These are phyloP conservation scores for Squalus acanthias DNA, from an alignment of 2,797 vertebrate genomes.

Conservation along the genomic window DNA sequence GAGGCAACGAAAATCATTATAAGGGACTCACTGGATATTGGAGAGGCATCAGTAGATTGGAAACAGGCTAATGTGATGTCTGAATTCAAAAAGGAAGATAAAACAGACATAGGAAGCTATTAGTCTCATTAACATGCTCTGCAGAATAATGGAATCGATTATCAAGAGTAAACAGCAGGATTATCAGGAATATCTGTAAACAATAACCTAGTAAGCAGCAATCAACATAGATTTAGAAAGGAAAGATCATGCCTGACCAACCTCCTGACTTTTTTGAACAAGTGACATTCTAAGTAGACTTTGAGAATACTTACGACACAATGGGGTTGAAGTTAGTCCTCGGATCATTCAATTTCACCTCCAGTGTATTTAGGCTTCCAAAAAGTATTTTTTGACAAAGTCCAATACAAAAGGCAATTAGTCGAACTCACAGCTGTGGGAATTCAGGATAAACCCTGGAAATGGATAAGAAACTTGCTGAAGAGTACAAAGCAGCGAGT, in stretches of 20 bases:
- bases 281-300: too few species aligned
- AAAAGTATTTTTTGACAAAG: too few species aligned
- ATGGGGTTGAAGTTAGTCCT: too few species aligned
- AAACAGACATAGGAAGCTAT: background rate
- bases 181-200: background rate
- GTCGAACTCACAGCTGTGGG: background rate
- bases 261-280: too few species aligned
- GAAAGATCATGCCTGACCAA: too few species aligned
- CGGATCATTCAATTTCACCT: too few species aligned
- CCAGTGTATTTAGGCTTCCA: too few species aligned
- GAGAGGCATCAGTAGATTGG: background rate
- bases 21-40: background rate
- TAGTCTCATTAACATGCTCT: too few species aligned
- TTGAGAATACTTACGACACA: too few species aligned
- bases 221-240: background rate
- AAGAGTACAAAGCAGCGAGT: background rate
- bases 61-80: background rate
- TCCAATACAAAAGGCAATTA: too few species aligned
- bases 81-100: background rate
- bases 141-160: too few species aligned
- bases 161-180: too few species aligned
- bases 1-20: background rate
- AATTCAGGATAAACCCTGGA: background rate
- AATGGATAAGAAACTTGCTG: background rate
- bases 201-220: background rate